Evolutionary conservation across 2,888 invertebrate genomes (phyloP).

Genomic region (Caenorhabditis macrosperma): DNA sequence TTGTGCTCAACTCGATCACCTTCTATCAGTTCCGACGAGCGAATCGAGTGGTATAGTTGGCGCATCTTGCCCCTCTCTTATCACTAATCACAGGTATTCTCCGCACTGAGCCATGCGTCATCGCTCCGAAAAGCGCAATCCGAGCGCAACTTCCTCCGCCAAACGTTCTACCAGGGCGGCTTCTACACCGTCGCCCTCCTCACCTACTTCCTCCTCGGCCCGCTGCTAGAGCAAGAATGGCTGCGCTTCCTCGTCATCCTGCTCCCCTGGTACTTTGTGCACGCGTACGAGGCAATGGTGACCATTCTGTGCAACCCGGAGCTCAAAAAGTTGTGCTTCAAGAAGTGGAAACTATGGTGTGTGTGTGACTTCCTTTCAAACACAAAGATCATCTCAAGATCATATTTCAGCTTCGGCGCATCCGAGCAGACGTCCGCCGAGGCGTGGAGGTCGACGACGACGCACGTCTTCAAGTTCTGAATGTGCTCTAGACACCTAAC

Average conservation of each 20-base stretch:
- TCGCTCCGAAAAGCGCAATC: conserved; percentile 30
- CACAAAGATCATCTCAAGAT: not conserved
- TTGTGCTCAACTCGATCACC: conserved; percentile 24
- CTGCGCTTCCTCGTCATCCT: conserved; percentile 30
- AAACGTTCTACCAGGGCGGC: conserved; percentile 27
- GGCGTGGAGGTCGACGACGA: conserved; percentile 35
- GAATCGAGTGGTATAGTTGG: conserved; percentile 18
- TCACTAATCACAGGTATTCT: conserved; percentile 16
- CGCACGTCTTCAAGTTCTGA: conserved; percentile 27
- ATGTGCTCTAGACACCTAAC: too few relatives aligned
- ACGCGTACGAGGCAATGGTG: conserved; percentile 36
- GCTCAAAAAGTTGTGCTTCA: conserved; percentile 32
- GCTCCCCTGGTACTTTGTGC: conserved; percentile 38
- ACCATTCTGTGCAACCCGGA: conserved; percentile 35
- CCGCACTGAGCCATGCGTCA: conserved; percentile 17
- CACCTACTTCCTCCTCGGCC: conserved; percentile 25
- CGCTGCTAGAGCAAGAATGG: conserved; percentile 14
- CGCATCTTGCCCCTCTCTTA: not conserved
- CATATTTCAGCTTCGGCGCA: conserved; percentile 15
- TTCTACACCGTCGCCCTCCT: conserved; percentile 21
- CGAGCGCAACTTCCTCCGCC: conserved; percentile 25
- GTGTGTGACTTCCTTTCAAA: not conserved
- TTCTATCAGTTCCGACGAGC: conserved; percentile 30
- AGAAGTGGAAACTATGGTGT: conserved; percentile 28
- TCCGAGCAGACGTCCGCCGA: conserved; percentile 9